Evolutionary conservation across 1,140 invertebrate species (phyloP), one percentile per base, ranked within the genome.

Genomic region (Spodoptera frugiperda): DNA sequence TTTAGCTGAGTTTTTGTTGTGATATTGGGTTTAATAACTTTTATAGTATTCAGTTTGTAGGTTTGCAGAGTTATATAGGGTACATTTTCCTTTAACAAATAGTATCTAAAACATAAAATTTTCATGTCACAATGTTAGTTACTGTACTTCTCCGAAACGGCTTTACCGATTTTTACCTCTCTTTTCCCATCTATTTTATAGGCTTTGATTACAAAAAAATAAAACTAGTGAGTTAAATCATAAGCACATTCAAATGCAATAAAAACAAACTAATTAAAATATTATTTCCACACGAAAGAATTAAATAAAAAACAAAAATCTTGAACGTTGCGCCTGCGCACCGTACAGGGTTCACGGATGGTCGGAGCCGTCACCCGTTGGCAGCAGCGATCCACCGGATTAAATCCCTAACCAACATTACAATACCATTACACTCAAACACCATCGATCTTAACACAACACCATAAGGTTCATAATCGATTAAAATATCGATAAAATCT

Each of bases 281-380:
- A 3, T 30, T 12, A 54, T 12, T 55, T 72, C 14, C n/a, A 57
- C 14, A 57, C 6, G 46, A 57, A 57, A 9, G 25, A 48, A 71
- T 25, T 49, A 19, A 15, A n/a, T 12, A 30, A 17, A 17, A 48
- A 19, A 15, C 19, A 30, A 74, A 61, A 72, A 19, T 61, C 44
- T 39, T 51, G 65, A 55, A 49, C 17, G 8, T 11, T 73, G 48
- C 61, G 77, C n/a, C 15, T 85, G 86, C 77, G 57, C 15, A 85
- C 87, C 61, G 80, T 90, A 87, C 87, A 75, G 68, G 78, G 81
- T 89, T 87, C 85, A 89, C 80, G 86, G 84, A 86, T 88, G 87
- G 87, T 83, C 84, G 82, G 73, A 84, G 72, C 81, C 86, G 86
- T 89, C 86, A 90, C 80, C 78, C 83, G 83, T 71, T 78, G 75